A percentile compares a stretch with the other conserved stretches of the same genome.
These are phyloP conservation scores for Aporrectodea caliginosa DNA, from an alignment of 1,140 invertebrate genomes.

Conservation along the genomic window DNA sequence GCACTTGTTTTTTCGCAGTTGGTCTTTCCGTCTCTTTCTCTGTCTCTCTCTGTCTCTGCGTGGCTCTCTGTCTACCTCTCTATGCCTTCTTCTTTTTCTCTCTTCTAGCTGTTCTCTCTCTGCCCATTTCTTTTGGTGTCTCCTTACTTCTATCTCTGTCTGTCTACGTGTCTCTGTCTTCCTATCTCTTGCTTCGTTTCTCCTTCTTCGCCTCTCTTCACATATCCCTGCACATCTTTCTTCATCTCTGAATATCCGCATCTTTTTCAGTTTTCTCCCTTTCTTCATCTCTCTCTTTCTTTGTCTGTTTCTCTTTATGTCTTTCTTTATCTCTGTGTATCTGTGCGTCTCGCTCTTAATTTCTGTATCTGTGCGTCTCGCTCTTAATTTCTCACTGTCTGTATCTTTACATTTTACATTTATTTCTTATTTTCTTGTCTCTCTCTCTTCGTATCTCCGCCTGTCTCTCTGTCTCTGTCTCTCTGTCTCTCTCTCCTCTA, in stretches of 20 bases:
- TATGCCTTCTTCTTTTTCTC: conserved; percentile 5
- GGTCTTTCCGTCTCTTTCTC: conserved; percentile 7
- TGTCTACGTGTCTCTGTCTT: conserved; percentile 6
- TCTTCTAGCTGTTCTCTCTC: not conserved
- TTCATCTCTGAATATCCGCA: not conserved
- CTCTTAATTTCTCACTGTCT: conserved; percentile 13
- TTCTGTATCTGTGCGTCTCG: not conserved
- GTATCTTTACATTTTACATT: conserved; percentile 1
- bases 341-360: not conserved
- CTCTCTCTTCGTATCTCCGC: not conserved
- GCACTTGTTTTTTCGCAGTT: too few species aligned
- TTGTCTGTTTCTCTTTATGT: conserved; percentile 13
- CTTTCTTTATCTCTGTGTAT: conserved; percentile 5
- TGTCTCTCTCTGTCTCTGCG: conserved; percentile 10
- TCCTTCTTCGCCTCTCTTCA: conserved; percentile 16
- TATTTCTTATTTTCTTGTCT: conserved; percentile 12
- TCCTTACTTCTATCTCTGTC: conserved; percentile 1
- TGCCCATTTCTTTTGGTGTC: conserved; percentile 1
- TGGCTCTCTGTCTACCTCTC: conserved; percentile 1
- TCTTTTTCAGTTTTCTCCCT: conserved; percentile 13
- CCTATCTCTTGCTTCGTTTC: not conserved
- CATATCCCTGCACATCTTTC: conserved; percentile 5
- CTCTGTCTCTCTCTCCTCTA: conserved; percentile 16
- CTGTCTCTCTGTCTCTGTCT: conserved; percentile 14
- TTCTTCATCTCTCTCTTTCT: conserved; percentile 12